Conservation (phyloP, 2,113 vertebrate genomes). For the Sorex araneus region DNA sequence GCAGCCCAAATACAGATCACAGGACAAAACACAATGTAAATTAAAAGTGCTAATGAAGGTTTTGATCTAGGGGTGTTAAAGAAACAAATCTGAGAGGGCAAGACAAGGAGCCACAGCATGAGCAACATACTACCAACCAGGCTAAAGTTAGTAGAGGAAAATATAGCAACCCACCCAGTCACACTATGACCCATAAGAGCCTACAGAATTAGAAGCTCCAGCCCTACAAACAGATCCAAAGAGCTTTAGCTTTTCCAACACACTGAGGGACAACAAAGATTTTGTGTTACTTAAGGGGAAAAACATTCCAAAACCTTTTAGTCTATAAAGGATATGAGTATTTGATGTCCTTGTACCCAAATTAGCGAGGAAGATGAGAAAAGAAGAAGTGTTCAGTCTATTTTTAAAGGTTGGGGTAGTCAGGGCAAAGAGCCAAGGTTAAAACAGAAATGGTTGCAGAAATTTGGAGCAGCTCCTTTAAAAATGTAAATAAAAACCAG, state of each 20-base stretch:
- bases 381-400: slow-evolving; percentile 27
- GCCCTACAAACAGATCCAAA: slow-evolving; percentile 50
- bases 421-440: slow-evolving; percentile 19
- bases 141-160: slow-evolving; percentile 83
- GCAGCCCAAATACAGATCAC: slow-evolving; percentile 5
- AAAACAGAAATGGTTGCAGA: neutral
- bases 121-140: slow-evolving; percentile 75
- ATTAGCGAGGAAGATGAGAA: slow-evolving; percentile 38
- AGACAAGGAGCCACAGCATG: slow-evolving; percentile 68
- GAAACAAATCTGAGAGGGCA: slow-evolving; percentile 71
- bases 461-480: neutral
- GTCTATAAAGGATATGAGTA: slow-evolving; percentile 28
- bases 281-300: neutral
- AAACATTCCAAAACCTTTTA: slow-evolving; percentile 55
- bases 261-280: slow-evolving; percentile 4
- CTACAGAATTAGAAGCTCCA: slow-evolving; percentile 38
- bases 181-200: slow-evolving; percentile 54
- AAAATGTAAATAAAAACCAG: slow-evolving; percentile 12
- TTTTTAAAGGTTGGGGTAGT: slow-evolving; percentile 30
- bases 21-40: slow-evolving; percentile 54
- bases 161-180: slow-evolving; percentile 75
- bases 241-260: neutral
- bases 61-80: slow-evolving; percentile 28
- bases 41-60: slow-evolving; percentile 50
- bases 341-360: slow-evolving; percentile 51